These are phyloP conservation scores for Aleiodes testaceus DNA, from an alignment of 2,888 invertebrate species.

Conservation along the genomic window DNA sequence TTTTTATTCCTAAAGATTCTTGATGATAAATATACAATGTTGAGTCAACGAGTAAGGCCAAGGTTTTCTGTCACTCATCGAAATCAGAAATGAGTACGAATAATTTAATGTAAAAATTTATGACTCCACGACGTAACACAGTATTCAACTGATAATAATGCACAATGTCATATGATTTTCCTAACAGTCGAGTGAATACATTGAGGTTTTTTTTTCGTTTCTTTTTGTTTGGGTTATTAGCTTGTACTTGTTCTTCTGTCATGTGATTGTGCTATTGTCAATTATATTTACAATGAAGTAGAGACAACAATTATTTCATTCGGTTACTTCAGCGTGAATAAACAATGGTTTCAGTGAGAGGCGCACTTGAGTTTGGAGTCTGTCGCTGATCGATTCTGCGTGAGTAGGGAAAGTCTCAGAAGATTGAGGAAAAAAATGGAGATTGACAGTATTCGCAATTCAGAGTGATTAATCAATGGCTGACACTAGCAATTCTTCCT, in stretches of 20 bases:
- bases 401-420: too few species aligned
- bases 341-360: conserved; percentile 1
- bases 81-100: not conserved
- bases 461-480: conserved; percentile 1
- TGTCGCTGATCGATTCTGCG: conserved; percentile 6
- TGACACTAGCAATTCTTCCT: not conserved
- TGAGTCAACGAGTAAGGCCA: conserved; percentile 24
- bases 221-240: not conserved
- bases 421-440: not conserved
- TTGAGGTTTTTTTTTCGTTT: too few species aligned
- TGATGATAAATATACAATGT: conserved; percentile 27
- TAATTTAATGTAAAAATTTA: too few species aligned
- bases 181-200: conserved; percentile 3
- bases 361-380: not conserved
- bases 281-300: not conserved
- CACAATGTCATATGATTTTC: not conserved
- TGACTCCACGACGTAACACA: too few species aligned
- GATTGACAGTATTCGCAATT: conserved; percentile 19
- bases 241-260: not conserved
- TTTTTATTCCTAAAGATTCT: not conserved
- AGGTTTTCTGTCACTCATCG: conserved; percentile 15
- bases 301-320: conserved; percentile 10
- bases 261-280: conserved; percentile 1
- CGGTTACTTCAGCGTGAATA: conserved; percentile 13
- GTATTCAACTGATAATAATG: too few species aligned